phyloP scores from a whole-genome alignment of 2,797 vertebrate genomes.

The Leontocebus nigricollis region DNA sequence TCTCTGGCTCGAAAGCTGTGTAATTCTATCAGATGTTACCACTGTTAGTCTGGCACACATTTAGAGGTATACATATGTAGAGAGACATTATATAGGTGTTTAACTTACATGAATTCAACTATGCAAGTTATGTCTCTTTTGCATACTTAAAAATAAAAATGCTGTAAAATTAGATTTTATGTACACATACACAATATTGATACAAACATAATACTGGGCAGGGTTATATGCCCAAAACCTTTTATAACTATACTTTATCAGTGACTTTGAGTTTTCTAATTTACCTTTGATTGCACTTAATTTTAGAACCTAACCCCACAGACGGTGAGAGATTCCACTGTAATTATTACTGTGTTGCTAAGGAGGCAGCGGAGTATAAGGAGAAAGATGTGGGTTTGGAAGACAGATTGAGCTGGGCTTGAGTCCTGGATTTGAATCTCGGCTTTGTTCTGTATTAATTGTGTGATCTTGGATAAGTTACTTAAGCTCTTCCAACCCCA shows the following conservation, averaged over 20 bases:
- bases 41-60: background rate
- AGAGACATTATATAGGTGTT: background rate
- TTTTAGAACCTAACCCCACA: background rate
- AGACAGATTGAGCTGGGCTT: background rate
- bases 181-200: background rate
- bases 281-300: background rate
- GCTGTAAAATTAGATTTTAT: background rate
- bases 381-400: background rate
- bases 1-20: background rate
- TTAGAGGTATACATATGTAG: background rate
- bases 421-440: background rate
- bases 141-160: constrained; percentile 48
- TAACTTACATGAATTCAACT: constrained; percentile 27
- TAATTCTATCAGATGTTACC: background rate
- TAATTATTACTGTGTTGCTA: background rate
- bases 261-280: background rate
- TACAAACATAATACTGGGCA: background rate
- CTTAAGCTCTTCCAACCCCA: background rate
- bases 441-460: background rate
- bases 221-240: background rate
- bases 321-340: background rate
- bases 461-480: background rate
- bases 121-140: background rate
- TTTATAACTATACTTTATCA: background rate
- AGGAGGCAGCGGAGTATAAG: background rate